A percentile compares a stretch with the other conserved stretches of the same genome.
These are phyloP conservation scores for Lepus europaeus DNA, from an alignment of 2,113 vertebrate genomes.

Conservation along the genomic window DNA sequence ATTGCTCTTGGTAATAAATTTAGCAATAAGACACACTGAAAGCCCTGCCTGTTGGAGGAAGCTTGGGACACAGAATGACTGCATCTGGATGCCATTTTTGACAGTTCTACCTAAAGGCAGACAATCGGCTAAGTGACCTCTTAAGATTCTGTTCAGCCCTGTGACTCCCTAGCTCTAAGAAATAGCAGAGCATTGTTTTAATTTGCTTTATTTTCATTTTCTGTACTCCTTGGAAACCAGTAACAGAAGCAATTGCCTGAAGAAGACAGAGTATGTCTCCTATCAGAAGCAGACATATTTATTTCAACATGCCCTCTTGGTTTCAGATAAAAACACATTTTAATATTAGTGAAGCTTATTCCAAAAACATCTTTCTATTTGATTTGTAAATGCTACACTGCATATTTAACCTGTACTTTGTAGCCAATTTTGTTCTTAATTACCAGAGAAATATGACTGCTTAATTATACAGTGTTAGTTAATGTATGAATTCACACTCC, in stretches of 20 bases:
- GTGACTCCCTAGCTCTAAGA: neutral
- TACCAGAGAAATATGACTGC: neutral
- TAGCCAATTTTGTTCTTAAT: neutral
- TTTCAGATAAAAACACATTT: slow-evolving; percentile 42
- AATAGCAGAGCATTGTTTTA: slow-evolving; percentile 1
- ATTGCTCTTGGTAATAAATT: slow-evolving; percentile 59
- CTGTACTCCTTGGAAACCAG: slow-evolving; percentile 55
- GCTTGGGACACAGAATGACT: neutral
- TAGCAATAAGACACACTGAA: neutral
- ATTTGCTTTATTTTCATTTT: slow-evolving; percentile 61
- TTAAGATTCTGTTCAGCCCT: neutral
- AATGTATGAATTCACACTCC: slow-evolving; percentile 23
- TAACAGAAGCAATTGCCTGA: slow-evolving; percentile 1
- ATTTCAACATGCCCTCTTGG: neutral
- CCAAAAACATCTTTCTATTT: neutral
- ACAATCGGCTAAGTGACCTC: neutral
- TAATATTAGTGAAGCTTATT: neutral
- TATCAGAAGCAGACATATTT: neutral
- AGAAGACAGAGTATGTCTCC: slow-evolving; percentile 24
- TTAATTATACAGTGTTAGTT: neutral
- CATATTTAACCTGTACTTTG: neutral
- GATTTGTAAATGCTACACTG: neutral
- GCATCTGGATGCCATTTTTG: slow-evolving; percentile 8
- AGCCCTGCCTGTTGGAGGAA: neutral
- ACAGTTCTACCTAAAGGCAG: slow-evolving; percentile 44